Evolutionary conservation across 2,888 invertebrate species (phyloP), one percentile per base, ranked within the genome.

Genomic region (Eristalis tenax): DNA sequence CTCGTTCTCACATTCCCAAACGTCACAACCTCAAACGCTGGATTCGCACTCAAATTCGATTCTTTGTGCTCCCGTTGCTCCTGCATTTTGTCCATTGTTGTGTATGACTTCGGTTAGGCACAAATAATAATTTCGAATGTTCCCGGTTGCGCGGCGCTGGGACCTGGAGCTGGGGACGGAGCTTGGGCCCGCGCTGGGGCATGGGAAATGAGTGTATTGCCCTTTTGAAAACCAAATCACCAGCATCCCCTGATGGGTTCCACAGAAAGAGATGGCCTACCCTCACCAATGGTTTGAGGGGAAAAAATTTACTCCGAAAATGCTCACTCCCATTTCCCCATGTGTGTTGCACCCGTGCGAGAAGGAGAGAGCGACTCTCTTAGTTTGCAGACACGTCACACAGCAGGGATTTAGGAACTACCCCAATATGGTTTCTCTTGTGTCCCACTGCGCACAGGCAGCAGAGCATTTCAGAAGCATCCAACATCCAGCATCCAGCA

Each of bases 141-240:
- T 75, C 65, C 40, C 40, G 43, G 70, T 40, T 76, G 68, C 56
- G 35, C 63, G 77, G 50, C 18, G 18, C 50, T 50, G 50, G 18
- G 50, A 50, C 50, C 50, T 18, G 50, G 50, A 50, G 50, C 50
- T 50, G 50, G 50, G 50, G 6, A 11, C 38, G 1, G 38, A 13
- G 18, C 50, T 50, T 5, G 50, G 82, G 82, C 10, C 61, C 10
- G 64, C 32, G 18, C 18, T 5, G 50, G 50, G 82, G 82, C 78
- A 59, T 78, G 85, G 74, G 78, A 70, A 74, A 82, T 83, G 86
- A 86, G 86, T 83, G 86, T 86, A 86, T 86, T 86, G 86, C 86
- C 86, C 86, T 86, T 86, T 83, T 56, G 35, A 77, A 77, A 77
- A 71, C 26, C 66, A 1, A 40, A 6, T 56, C 32, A 64, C 66